Percentiles rank a stretch among this genome's conserved stretches.
These are phyloP conservation scores for Pipistrellus nathusii DNA, from an alignment of 2,797 vertebrate species.

Conservation along the genomic window DNA sequence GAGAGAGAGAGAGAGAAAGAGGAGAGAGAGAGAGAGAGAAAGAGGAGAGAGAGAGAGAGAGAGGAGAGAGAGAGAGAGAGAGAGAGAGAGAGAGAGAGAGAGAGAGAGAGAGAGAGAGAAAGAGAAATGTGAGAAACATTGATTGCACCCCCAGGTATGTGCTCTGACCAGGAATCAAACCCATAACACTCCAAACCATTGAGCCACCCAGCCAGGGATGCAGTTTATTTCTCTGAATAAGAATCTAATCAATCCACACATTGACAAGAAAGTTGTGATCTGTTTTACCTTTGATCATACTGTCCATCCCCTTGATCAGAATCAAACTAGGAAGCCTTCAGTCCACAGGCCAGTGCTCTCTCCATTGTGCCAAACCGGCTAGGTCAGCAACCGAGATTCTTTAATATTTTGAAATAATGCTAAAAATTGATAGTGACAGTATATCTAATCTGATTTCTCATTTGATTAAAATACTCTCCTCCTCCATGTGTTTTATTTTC, in stretches of 20 bases:
- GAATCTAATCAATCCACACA: background rate
- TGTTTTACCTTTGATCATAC: background rate
- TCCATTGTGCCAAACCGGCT: too few relatives aligned
- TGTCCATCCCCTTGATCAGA: too few relatives aligned
- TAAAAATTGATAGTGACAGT: background rate
- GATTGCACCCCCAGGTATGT: background rate
- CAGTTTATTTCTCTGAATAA: slow-evolving; percentile 16
- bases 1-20: too few relatives aligned
- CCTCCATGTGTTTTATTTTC: background rate
- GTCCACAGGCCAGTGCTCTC: too few relatives aligned
- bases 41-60: too few relatives aligned
- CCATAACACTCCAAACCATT: background rate
- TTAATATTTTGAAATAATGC: background rate
- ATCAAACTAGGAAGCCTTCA: too few relatives aligned
- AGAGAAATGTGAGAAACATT: background rate
- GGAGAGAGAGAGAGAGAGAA: too few relatives aligned
- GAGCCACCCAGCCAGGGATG: background rate
- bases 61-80: too few relatives aligned
- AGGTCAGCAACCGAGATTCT: background rate
- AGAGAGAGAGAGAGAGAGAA: too few relatives aligned
- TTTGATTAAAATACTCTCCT: slow-evolving; percentile 38
- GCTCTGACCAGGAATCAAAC: background rate
- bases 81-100: too few relatives aligned
- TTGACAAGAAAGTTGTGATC: background rate
- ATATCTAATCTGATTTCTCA: background rate